Conservation (phyloP, 2,113 vertebrate species). For the Ellobius talpinus region DNA sequence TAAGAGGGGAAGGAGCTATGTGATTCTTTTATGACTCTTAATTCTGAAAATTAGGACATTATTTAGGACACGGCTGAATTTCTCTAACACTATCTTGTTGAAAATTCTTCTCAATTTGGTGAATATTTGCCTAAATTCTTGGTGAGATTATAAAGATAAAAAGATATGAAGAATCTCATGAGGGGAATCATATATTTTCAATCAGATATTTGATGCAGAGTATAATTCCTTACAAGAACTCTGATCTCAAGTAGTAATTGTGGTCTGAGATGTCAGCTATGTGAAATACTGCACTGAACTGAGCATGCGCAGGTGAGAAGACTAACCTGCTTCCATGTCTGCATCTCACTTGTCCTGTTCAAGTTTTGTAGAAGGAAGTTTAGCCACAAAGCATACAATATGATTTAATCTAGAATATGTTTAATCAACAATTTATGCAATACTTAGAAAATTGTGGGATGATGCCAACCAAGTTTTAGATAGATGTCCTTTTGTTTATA, state of each 20-base stretch:
- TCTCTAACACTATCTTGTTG: not conserved
- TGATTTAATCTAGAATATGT: not conserved
- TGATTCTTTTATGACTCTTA: not conserved
- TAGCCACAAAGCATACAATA: not conserved
- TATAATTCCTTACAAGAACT: slow-evolving; percentile 25
- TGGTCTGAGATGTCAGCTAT: slow-evolving; percentile 35
- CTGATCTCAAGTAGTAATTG: not conserved
- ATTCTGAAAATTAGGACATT: slow-evolving; percentile 45
- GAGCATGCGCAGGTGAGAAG: not conserved
- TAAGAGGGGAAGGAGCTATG: not conserved
- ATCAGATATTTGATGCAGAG: not conserved
- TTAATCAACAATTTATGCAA: slow-evolving; percentile 39
- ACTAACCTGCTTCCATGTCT: not conserved
- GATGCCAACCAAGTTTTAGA: not conserved
- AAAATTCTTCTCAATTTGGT: slow-evolving; percentile 44
- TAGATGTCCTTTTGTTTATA: slow-evolving; percentile 7
- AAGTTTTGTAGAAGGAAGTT: slow-evolving; percentile 28
- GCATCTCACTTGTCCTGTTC: not conserved
- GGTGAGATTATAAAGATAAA: slow-evolving; percentile 47
- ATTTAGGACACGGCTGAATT: slow-evolving; percentile 38
- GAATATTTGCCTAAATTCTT: slow-evolving; percentile 48
- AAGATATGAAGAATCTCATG: not conserved
- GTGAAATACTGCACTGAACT: not conserved
- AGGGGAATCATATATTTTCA: slow-evolving; percentile 40
- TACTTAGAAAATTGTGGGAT: not conserved